A percentile compares a stretch with the other conserved stretches of the same genome.
Evolutionary conservation across 2,888 invertebrate genomes (phyloP).

Genomic region (Drosophila melanocephala): DNA sequence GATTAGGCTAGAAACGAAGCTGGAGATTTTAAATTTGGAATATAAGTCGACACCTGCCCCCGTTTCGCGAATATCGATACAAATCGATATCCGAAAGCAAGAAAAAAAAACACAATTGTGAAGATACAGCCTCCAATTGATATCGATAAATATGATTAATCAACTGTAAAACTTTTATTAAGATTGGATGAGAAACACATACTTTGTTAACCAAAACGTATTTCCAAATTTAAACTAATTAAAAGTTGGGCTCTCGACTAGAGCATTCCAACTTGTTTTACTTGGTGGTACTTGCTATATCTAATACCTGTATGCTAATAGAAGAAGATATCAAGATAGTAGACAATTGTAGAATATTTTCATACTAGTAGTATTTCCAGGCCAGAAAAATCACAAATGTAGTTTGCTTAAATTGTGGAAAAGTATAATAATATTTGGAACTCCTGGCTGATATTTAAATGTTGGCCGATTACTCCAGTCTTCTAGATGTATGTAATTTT

Average conservation of each 20-base stretch:
- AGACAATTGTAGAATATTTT: not conserved
- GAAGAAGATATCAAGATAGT: rapidly evolving
- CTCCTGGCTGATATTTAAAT: not conserved
- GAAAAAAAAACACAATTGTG: not conserved
- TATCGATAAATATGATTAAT: not conserved
- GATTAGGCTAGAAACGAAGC: not conserved
- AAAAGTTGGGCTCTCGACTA: no score
- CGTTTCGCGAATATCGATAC: not conserved
- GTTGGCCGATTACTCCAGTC: not conserved
- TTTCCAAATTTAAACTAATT: not conserved
- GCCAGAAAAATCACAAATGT: not conserved
- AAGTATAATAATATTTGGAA: not conserved
- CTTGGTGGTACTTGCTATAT: not conserved
- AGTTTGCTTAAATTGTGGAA: rapidly evolving
- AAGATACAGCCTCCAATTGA: not conserved
- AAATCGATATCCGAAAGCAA: not conserved
- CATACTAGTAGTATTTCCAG: rapidly evolving
- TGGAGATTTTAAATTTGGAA: not conserved
- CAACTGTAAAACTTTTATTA: no score
- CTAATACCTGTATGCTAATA: not conserved
- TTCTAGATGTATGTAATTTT: no score
- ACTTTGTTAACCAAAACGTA: not conserved
- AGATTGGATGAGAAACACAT: not conserved
- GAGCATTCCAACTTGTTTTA: not conserved
- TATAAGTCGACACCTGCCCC: not conserved